Base-by-base conservation (phyloP, 2,888 invertebrate genomes). In the Dichetophora obliterata region DNA sequence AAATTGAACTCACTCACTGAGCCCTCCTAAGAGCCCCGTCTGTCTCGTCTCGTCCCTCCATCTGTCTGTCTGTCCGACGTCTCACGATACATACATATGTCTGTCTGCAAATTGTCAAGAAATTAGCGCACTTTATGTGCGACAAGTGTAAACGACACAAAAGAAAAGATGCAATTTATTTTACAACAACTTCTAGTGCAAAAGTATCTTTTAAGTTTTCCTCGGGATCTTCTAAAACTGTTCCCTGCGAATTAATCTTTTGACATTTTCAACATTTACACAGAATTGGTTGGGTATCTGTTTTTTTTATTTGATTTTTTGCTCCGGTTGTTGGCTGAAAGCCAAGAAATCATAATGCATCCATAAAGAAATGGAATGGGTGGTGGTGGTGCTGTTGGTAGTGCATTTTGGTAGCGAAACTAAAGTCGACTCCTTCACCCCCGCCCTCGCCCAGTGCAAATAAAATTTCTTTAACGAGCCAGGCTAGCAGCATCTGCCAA, bases 81-180 rank as follows among this genome's bases (percentile, higher is more conserved):
- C n/a, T n/a, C n/a, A n/a, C n/a, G n/a, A n/a, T n/a, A n/a, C n/a
- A n/a, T 52, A 8, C 48, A 52, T 37, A 22, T 71, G 59, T 61
- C 59, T 72, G 72, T 61, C 31, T 27, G 43, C 48, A 24, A 48
- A 48, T 61, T 73, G 61, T 73, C 61, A 73, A 50, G 74, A 66
- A 65, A 74, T 74, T 74, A 74, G 74, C 65, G 66, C 74, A 66
- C 74, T 74, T 74, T 74, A 74, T 74, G 65, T 74, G 74, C 74
- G 74, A 74, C 74, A 74, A 74, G 74, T 74, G 74, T 54, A 74
- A 65, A 66, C 74, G 66, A 74, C 65, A 74, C 63, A 59, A 65
- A 43, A 57, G 27, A n/a, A 74, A 65, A 74, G 24, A 65, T 66
- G 34, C 54, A 31, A 43, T 54, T 74, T 66, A 19, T 31, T 37